Conservation (phyloP, 2,797 vertebrate species). For the Hydrocynus forskahlii region DNA sequence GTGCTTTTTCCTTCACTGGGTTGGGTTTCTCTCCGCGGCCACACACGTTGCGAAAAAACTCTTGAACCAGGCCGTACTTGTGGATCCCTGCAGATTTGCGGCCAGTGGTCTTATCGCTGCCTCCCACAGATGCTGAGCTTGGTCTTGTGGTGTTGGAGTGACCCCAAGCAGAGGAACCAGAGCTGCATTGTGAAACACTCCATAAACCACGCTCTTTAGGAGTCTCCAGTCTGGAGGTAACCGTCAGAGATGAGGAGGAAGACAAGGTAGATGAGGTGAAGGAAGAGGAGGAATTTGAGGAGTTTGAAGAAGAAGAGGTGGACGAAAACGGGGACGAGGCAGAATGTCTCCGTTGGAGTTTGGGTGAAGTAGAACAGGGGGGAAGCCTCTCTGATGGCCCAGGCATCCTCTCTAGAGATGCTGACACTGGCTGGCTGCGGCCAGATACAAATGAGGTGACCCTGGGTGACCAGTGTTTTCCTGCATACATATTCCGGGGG, state of each 20-base stretch:
- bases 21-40: constrained; percentile 83
- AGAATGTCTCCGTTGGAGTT: constrained; percentile 85
- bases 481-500: constrained; percentile 28
- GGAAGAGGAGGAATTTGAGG: constrained; percentile 52
- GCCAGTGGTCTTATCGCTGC: constrained; percentile 79
- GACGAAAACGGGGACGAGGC: constrained; percentile 70
- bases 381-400: constrained; percentile 80
- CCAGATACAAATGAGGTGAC: constrained; percentile 84
- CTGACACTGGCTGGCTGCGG: constrained; percentile 82
- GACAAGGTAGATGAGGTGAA: constrained; percentile 47
- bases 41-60: constrained; percentile 94
- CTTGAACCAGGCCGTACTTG: constrained; percentile 91
- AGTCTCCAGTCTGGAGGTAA: constrained; percentile 75
- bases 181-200: constrained; percentile 84
- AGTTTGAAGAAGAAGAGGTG: constrained; percentile 53
- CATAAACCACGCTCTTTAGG: constrained; percentile 83
- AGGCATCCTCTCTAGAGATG: constrained; percentile 86
- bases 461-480: constrained; percentile 86
- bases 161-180: constrained; percentile 81
- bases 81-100: constrained; percentile 66
- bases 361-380: constrained; percentile 85
- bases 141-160: constrained; percentile 82
- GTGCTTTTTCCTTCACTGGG: constrained; percentile 61
- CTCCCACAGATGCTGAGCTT: constrained; percentile 75
- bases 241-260: constrained; percentile 56